phyloP scores from a whole-genome alignment of 37 sponge, comb jelly and placozoan species.

The Spongilla lacustris region DNA sequence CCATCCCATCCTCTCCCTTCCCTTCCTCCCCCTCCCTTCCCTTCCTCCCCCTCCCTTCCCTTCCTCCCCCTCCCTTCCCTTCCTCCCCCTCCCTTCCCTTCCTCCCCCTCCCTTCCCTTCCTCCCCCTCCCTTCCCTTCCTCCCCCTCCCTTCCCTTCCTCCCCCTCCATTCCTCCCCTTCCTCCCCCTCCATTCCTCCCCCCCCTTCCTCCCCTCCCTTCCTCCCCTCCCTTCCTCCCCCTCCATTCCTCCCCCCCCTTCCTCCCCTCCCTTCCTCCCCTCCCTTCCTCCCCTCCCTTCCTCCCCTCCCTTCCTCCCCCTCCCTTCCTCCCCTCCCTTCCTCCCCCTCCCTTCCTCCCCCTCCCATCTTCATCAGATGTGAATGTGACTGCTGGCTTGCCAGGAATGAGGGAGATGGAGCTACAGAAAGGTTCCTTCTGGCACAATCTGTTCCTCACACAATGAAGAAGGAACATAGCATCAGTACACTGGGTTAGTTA shows the following conservation, averaged over 20 bases:
- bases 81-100: too few species aligned
- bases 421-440: conserved; percentile 83
- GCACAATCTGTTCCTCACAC: conserved; percentile 67
- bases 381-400: conserved; percentile 76
- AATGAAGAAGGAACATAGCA: conserved; percentile 27
- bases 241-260: not conserved
- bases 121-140: too few species aligned
- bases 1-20: not conserved
- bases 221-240: not conserved
- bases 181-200: not conserved
- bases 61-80: not conserved
- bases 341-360: not conserved
- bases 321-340: not conserved
- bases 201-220: not conserved
- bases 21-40: not conserved
- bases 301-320: not conserved
- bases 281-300: not conserved
- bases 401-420: conserved; percentile 80
- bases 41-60: too few species aligned
- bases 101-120: too few species aligned
- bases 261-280: too few species aligned
- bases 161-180: not conserved
- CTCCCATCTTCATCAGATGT: conserved; percentile 27
- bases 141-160: too few species aligned
- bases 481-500: conserved; percentile 38